These are phyloP conservation scores for Blera fallax DNA, from an alignment of 2,888 invertebrate genomes.

Conservation along the genomic window DNA sequence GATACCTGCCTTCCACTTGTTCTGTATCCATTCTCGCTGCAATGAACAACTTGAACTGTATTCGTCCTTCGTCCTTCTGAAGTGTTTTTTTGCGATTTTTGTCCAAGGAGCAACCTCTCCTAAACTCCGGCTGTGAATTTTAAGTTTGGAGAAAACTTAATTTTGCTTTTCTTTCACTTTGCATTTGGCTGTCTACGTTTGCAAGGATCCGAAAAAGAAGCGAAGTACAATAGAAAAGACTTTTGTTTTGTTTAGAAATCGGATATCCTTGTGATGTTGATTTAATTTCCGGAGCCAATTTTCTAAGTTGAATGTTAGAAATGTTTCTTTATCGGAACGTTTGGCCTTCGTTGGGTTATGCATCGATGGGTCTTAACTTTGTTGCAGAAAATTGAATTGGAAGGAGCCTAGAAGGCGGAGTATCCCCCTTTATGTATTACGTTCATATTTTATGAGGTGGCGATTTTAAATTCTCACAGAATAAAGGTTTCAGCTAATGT, in stretches of 20 bases:
- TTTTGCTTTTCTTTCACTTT: constrained; percentile 32
- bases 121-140: constrained; percentile 29
- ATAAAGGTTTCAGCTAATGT: too few relatives aligned
- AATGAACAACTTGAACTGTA: not conserved
- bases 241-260: constrained; percentile 40
- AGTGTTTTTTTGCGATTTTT: not conserved
- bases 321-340: constrained; percentile 4
- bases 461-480: too few relatives aligned
- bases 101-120: not conserved
- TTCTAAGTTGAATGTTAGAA: constrained; percentile 28
- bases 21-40: not conserved
- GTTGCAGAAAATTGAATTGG: constrained; percentile 28
- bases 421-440: too few relatives aligned
- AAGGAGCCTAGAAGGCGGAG: too few relatives aligned
- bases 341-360: constrained; percentile 39
- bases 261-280: constrained; percentile 54
- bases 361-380: constrained; percentile 24
- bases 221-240: constrained; percentile 3
- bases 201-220: not conserved
- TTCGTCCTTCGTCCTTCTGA: constrained; percentile 6
- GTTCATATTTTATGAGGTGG: too few relatives aligned
- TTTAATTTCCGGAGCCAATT: constrained; percentile 56
- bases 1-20: constrained; percentile 27
- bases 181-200: constrained; percentile 3
- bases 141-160: constrained; percentile 41